These are phyloP conservation scores for Timandra comae DNA, from an alignment of 2,888 invertebrate species.

Conservation along the genomic window DNA sequence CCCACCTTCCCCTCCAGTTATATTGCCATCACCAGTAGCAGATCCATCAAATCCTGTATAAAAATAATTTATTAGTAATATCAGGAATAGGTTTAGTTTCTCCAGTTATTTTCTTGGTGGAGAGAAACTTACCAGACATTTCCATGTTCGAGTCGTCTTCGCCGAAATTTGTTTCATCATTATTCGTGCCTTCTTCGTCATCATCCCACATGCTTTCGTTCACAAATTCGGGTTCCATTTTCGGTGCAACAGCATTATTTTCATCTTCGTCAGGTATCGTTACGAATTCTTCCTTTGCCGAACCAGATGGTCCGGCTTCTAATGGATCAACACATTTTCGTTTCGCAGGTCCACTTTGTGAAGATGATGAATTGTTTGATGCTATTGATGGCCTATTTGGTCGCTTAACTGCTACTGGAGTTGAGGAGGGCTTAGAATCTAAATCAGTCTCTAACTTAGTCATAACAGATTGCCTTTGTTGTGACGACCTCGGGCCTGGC, in stretches of 20 bases:
- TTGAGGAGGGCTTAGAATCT: constrained; percentile 79
- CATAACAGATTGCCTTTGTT: constrained; percentile 78
- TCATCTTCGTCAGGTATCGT: constrained; percentile 74
- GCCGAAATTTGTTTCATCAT: constrained; percentile 79
- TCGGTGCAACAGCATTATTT: constrained; percentile 78
- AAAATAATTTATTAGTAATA: too few species aligned
- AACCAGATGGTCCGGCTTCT: constrained; percentile 78
- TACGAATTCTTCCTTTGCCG: constrained; percentile 71
- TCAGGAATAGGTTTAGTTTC: too few species aligned
- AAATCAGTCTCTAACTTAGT: constrained; percentile 79
- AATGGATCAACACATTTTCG: constrained; percentile 78
- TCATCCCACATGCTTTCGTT: constrained; percentile 78
- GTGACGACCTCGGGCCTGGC: constrained; percentile 81
- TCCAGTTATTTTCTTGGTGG: too few species aligned
- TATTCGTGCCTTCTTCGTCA: constrained; percentile 79
- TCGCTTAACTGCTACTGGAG: constrained; percentile 79
- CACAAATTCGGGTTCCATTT: constrained; percentile 81
- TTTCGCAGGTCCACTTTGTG: constrained; percentile 76
- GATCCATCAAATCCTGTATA: constrained; percentile 69
- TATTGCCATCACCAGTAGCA: constrained; percentile 68
- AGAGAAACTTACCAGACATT: constrained; percentile 65
- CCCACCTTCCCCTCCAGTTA: constrained; percentile 70
- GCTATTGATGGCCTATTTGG: constrained; percentile 80
- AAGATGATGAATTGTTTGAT: constrained; percentile 77
- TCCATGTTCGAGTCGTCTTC: constrained; percentile 82